Base-by-base conservation (phyloP, 2,888 invertebrate species). In the Meiosimyza platycephala region DNA sequence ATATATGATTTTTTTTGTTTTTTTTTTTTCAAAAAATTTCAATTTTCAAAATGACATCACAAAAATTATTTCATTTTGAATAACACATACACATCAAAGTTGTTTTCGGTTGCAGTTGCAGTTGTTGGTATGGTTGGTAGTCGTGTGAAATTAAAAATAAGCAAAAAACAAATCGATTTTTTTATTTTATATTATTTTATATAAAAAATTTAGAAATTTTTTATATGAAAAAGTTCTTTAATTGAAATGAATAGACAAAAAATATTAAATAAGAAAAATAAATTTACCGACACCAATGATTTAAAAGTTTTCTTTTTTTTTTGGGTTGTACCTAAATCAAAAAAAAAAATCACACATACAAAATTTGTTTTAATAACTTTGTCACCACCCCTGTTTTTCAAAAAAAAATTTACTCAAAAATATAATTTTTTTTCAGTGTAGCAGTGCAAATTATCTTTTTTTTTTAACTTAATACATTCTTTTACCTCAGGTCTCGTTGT, bases 381-480 rank as follows among this genome's bases (percentile, higher is more conserved):
- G 22, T 18, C 57, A 40, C 40, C 9, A 15, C 22, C 12, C 48
- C 47, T 47, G 40, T 55, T 28, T 22, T 51, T 60, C 52, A 9
- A 50, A 70, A 65, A 40, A 47, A 11, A 65, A 22, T 2, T 2
- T 1, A 12, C 11, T n/a, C 22, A 70, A 71, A 71, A 71, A 48
- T 33, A 65, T 16, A 6, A n/a, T 52, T 63, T 18, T 15, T 71
- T 22, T 55, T 47, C n/a, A 54, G 54, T 52, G 65, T 71, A 71
- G 71, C 71, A 71, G 71, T 71, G 71, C 71, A 71, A 71, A 71
- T 71, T 65, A 55, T 40, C 40, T 65, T 64, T 40, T 47, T 11
- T 62, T 50, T 22, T 50, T 6, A 51, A 9, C 9, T 51, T 22
- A 11, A 22, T 64, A 47, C 13, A 12, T 33, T 60, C 7, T 16